Conservation (phyloP, 1,140 invertebrate species). For the Homalodisca vitripennis region DNA sequence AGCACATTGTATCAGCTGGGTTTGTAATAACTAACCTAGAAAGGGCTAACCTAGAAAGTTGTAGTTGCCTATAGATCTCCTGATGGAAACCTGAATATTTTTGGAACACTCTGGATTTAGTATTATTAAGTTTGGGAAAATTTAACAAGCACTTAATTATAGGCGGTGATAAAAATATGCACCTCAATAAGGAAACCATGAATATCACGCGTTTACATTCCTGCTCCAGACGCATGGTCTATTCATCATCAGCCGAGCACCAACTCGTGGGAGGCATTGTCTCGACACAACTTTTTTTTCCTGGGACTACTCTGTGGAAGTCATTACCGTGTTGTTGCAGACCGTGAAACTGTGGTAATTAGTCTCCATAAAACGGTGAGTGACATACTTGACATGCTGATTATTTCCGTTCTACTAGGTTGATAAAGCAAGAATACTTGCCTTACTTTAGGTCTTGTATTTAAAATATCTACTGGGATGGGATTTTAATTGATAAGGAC, state of each 20-base stretch:
- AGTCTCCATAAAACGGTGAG: background rate
- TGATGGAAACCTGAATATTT: background rate
- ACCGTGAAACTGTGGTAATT: too few relatives aligned
- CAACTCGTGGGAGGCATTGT: background rate
- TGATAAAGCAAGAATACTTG: background rate
- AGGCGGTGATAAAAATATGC: background rate
- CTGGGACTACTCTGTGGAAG: slow-evolving; percentile 8
- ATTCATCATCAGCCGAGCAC: background rate
- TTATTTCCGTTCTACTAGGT: too few relatives aligned
- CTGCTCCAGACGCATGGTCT: background rate
- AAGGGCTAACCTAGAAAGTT: background rate
- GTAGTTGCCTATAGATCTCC: background rate
- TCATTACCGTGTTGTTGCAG: background rate
- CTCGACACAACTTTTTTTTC: background rate
- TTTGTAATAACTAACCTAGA: too few relatives aligned
- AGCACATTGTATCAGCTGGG: background rate
- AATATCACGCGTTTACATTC: background rate
- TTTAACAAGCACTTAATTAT: background rate
- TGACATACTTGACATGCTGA: background rate
- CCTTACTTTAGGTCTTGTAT: background rate
- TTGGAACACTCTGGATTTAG: background rate
- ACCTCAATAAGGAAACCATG: background rate
- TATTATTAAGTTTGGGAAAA: background rate
- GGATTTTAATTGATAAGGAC: background rate
- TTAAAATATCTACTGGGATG: too few relatives aligned